Evolutionary conservation across 2,113 vertebrate genomes (phyloP).

Genomic region (Myotis davidii): DNA sequence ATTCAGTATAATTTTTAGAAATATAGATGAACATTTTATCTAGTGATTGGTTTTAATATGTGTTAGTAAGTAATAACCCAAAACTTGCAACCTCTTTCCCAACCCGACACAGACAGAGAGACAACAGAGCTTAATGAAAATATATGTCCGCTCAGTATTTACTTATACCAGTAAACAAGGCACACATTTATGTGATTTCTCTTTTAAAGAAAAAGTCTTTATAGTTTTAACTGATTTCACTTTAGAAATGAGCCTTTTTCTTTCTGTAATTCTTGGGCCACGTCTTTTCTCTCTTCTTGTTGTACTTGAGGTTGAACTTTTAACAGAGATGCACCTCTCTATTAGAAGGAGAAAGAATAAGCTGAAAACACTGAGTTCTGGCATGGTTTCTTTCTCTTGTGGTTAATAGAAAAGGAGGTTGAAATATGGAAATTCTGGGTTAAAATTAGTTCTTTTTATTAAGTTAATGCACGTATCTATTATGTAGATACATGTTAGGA

Average conservation of each 20-base stretch:
- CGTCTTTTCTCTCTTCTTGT: neutral
- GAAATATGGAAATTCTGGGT: neutral
- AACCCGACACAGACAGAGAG: neutral
- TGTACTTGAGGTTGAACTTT: neutral
- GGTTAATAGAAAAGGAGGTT: neutral
- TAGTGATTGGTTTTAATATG: neutral
- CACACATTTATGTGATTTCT: neutral
- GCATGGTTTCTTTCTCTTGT: neutral
- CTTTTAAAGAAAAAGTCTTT: neutral
- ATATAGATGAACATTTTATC: neutral
- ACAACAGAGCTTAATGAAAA: neutral
- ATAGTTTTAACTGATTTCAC: neutral
- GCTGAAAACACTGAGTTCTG: neutral
- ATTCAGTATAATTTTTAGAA: neutral
- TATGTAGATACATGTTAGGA: neutral
- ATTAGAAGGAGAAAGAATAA: neutral
- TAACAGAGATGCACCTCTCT: neutral
- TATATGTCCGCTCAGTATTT: fast-evolving
- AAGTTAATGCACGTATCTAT: neutral
- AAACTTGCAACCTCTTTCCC: neutral
- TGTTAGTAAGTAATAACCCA: neutral
- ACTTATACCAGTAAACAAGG: neutral
- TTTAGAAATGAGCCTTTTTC: neutral
- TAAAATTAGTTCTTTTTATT: neutral
- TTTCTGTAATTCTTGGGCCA: neutral